Conservation (phyloP, 2,113 vertebrate species). For the Mesitornis unicolor region DNA sequence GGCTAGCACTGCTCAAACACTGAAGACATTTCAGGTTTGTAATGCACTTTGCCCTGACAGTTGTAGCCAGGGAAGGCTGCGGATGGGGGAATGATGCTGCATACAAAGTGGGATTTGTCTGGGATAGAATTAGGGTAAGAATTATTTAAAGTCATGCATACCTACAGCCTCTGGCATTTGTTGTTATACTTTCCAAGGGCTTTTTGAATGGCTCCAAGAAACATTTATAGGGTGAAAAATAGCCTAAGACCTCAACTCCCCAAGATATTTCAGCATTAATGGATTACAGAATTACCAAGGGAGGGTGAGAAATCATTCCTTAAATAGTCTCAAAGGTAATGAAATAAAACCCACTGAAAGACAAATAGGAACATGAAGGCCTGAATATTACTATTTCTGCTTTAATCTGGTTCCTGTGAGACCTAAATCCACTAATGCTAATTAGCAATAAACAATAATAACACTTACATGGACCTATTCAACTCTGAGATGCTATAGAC, state of each 20-base stretch:
- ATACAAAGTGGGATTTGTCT: neutral
- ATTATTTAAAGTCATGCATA: neutral
- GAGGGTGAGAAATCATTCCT: conserved; percentile 16
- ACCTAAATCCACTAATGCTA: neutral
- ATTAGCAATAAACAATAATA: conserved; percentile 43
- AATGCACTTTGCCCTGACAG: neutral
- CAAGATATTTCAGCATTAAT: neutral
- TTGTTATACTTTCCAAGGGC: neutral
- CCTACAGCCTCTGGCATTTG: neutral
- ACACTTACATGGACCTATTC: neutral
- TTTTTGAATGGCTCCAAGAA: neutral
- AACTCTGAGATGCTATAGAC: neutral
- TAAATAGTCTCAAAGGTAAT: conserved; percentile 19
- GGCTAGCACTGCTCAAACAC: neutral
- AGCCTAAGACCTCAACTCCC: neutral
- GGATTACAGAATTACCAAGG: conserved; percentile 20
- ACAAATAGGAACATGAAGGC: conserved; percentile 5
- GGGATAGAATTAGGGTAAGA: neutral
- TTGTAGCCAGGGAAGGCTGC: neutral
- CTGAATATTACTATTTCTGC: conserved; percentile 10
- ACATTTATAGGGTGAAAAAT: neutral
- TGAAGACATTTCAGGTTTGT: neutral
- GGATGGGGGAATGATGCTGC: neutral
- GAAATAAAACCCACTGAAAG: conserved; percentile 35
- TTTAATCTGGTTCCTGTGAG: neutral